phyloP scores from a whole-genome alignment of 2,797 vertebrate species.

The Acanthornis magna region DNA sequence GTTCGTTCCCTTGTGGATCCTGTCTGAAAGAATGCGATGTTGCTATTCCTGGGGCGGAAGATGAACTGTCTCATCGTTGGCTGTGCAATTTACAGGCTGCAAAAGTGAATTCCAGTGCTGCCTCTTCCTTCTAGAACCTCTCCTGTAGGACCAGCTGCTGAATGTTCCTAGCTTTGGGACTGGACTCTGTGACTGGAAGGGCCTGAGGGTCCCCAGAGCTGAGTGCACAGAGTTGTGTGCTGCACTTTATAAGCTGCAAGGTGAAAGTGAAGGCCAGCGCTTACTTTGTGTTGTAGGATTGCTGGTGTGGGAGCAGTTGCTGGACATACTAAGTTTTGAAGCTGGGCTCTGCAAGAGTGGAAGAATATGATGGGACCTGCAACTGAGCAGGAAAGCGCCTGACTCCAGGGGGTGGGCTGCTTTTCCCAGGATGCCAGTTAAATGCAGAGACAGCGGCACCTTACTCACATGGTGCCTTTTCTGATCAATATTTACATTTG shows the following conservation, averaged over 20 bases:
- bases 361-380: no score
- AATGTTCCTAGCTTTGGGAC: not conserved
- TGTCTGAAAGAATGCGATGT: not conserved
- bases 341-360: no score
- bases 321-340: no score
- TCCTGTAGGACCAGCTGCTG: not conserved
- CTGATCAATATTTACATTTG: no score
- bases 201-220: accelerated
- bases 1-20: not conserved
- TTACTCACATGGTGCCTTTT: no score
- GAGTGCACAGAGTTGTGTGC: not conserved
- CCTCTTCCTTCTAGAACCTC: not conserved
- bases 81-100: not conserved
- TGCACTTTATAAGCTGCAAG: not conserved
- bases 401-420: no score
- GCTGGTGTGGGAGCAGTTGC: not conserved
- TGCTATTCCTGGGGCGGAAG: not conserved
- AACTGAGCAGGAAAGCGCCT: no score
- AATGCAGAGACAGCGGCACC: no score
- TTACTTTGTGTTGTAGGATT: not conserved
- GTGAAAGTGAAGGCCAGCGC: not conserved
- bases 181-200: not conserved
- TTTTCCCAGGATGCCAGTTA: no score
- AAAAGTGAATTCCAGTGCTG: not conserved
- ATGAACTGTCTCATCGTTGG: accelerated